phyloP scores from a whole-genome alignment of 2,797 vertebrate genomes.

The Amphiprion clarkii region DNA sequence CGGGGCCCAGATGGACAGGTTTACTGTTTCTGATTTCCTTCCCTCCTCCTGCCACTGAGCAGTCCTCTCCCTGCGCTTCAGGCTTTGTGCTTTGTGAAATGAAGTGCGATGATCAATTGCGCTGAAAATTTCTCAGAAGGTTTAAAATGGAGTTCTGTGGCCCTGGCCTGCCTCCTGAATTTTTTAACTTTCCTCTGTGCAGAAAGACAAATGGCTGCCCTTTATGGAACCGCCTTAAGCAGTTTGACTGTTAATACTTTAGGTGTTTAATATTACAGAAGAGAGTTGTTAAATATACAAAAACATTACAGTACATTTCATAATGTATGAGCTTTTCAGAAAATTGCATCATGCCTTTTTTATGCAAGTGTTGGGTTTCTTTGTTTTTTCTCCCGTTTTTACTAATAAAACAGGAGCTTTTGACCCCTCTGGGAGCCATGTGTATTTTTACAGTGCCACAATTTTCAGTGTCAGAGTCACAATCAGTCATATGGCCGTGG shows the following conservation, averaged over 20 bases:
- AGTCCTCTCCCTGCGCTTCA: slow-evolving; percentile 40
- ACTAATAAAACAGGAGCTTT: slow-evolving; percentile 42
- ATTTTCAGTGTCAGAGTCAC: slow-evolving; percentile 46
- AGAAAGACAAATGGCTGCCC: slow-evolving; percentile 72
- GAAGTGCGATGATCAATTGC: slow-evolving; percentile 80
- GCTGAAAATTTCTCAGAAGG: slow-evolving; percentile 77
- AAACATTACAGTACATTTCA: slow-evolving; percentile 45
- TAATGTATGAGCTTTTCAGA: slow-evolving; percentile 65
- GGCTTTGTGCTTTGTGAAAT: slow-evolving; percentile 74
- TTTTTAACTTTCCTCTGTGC: slow-evolving; percentile 65
- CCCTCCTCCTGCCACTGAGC: slow-evolving; percentile 51
- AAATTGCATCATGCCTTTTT: slow-evolving; percentile 58
- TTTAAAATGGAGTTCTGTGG: slow-evolving; percentile 76
- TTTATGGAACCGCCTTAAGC: slow-evolving; percentile 67
- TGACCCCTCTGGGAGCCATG: slow-evolving; percentile 45
- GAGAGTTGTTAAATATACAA: slow-evolving; percentile 65
- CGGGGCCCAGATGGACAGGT: slow-evolving; percentile 73
- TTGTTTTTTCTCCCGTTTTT: background rate
- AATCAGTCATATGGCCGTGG: slow-evolving; percentile 72
- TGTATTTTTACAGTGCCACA: slow-evolving; percentile 67
- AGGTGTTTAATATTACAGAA: slow-evolving; percentile 68
- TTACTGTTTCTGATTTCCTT: slow-evolving; percentile 71
- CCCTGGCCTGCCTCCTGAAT: slow-evolving; percentile 68
- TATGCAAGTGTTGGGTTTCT: slow-evolving; percentile 30
- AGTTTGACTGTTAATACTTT: slow-evolving; percentile 68